These are phyloP conservation scores for Parasteatoda tepidariorum DNA, from an alignment of 1,140 invertebrate genomes.

Conservation along the genomic window DNA sequence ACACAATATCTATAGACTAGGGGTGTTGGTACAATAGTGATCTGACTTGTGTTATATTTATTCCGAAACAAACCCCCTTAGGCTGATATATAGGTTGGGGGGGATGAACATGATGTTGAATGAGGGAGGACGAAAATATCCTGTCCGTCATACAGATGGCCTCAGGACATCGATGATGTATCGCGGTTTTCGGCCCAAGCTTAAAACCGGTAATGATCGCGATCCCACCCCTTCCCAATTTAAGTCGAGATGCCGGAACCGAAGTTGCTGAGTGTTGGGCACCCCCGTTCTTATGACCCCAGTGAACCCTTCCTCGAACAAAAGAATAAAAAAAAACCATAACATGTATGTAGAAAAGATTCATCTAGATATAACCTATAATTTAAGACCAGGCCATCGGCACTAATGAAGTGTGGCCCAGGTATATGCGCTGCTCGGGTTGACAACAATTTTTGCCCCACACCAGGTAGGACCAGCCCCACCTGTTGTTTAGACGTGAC, in stretches of 20 bases:
- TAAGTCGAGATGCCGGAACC: constrained; percentile 57
- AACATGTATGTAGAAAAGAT: too few species aligned
- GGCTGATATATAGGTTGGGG: constrained; percentile 46
- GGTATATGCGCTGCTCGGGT: constrained; percentile 9
- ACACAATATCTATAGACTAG: not conserved
- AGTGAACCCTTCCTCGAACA: constrained; percentile 40
- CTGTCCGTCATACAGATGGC: constrained; percentile 44
- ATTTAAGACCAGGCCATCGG: constrained; percentile 20
- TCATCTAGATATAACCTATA: constrained; percentile 27
- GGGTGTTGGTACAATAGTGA: too few species aligned
- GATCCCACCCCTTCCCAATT: constrained; percentile 57
- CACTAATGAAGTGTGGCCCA: constrained; percentile 53
- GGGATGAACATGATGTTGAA: not conserved
- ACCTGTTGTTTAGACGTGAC: constrained; percentile 44
- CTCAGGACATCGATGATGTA: constrained; percentile 46
- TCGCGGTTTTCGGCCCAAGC: constrained; percentile 10
- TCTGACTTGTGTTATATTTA: not conserved
- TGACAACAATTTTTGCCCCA: constrained; percentile 39
- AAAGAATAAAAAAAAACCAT: constrained; percentile 15
- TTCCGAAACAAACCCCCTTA: constrained; percentile 22
- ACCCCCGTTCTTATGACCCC: constrained; percentile 48
- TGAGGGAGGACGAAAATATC: not conserved
- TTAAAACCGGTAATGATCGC: constrained; percentile 58
- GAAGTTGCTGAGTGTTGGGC: not conserved
- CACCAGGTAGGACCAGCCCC: constrained; percentile 11